Evolutionary conservation across 2,888 invertebrate genomes (phyloP).

Genomic region (Cyclophora albipunctata): DNA sequence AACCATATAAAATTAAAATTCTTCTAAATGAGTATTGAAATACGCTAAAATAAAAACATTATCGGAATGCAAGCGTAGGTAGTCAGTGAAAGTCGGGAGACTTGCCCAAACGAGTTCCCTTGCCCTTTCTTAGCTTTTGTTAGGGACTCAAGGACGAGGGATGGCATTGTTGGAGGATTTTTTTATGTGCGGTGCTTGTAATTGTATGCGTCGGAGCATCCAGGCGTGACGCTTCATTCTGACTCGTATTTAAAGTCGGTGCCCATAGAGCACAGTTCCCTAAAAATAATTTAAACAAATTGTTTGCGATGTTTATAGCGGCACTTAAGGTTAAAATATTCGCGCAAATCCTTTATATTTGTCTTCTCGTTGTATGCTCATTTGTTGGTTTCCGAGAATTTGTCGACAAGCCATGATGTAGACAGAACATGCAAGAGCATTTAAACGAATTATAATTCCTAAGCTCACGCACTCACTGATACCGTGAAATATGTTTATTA

Average conservation of each 20-base stretch:
- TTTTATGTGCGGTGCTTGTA: slow-evolving; percentile 60
- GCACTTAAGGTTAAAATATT: slow-evolving; percentile 31
- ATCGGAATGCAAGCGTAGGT: slow-evolving; percentile 56
- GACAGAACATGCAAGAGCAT: too few relatives aligned
- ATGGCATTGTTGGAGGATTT: slow-evolving; percentile 58
- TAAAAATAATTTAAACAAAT: slow-evolving; percentile 18
- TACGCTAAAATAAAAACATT: slow-evolving; percentile 4
- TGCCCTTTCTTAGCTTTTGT: slow-evolving; percentile 74
- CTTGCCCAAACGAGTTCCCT: slow-evolving; percentile 67
- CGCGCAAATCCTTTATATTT: slow-evolving; percentile 34
- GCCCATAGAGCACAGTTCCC: slow-evolving; percentile 42
- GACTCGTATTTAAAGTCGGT: slow-evolving; percentile 42
- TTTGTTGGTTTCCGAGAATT: slow-evolving; percentile 28
- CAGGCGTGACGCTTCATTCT: slow-evolving; percentile 49
- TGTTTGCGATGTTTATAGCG: slow-evolving; percentile 37
- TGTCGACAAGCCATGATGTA: slow-evolving; percentile 11
- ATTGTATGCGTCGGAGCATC: slow-evolving; percentile 68
- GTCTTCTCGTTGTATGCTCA: slow-evolving; percentile 21
- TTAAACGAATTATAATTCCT: too few relatives aligned
- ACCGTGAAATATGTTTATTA: too few relatives aligned
- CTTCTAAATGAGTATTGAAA: neutral
- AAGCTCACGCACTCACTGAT: too few relatives aligned
- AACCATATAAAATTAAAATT: neutral
- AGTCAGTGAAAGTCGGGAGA: slow-evolving; percentile 72
- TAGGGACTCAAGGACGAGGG: slow-evolving; percentile 67